Evolutionary conservation across 2,113 vertebrate species (phyloP), one percentile per base, ranked within the genome.

Genomic region (Syngnathus typhle): DNA sequence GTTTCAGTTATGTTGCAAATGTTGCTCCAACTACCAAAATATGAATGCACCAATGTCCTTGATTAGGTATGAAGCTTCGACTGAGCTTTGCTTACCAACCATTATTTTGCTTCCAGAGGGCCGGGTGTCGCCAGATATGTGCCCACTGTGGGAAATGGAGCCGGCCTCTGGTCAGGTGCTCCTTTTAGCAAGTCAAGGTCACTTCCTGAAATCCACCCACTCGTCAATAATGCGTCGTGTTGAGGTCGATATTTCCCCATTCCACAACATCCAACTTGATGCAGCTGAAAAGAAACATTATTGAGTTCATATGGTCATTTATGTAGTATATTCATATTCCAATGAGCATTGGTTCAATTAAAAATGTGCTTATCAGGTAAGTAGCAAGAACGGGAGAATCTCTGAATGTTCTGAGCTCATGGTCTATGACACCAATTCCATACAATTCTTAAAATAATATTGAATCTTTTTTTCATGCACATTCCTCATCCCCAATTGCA

Each of bases 201-300:
- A 86, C 75, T 89, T 91, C 85, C 87, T 87, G 84, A 89, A 88
- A 88, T 81, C 81, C 72, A 84, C 80, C 84, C 75, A 8, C 44
- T 36, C 15, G 12, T 84, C 84, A 66, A 85, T 85, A 87, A 77
- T 5, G 67, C 77, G 72, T 72, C 61, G 69, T 65, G 67, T 70
- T 78, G 75, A 60, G 82, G 84, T 90, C 86, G 75, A 85, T 82
- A 78, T 65, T 70, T 78, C 82, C 76, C 78, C 74, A 78, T 80
- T 79, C 68, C 75, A 66, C 64, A 64, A 27, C 68, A 62, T 65
- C 69, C 68, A 72, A 32, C 67, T 44, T 60, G 2, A 32, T 21
- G 56, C 37, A 73, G 71, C 58, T 60, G 18, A 60, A 60, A 38
- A 74, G 67, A 69, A 71, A 39, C 60, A 5, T 13, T 9, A 43